These are phyloP conservation scores for Drosophila tsacasi DNA, from an alignment of 1,140 invertebrate genomes.

Conservation along the genomic window DNA sequence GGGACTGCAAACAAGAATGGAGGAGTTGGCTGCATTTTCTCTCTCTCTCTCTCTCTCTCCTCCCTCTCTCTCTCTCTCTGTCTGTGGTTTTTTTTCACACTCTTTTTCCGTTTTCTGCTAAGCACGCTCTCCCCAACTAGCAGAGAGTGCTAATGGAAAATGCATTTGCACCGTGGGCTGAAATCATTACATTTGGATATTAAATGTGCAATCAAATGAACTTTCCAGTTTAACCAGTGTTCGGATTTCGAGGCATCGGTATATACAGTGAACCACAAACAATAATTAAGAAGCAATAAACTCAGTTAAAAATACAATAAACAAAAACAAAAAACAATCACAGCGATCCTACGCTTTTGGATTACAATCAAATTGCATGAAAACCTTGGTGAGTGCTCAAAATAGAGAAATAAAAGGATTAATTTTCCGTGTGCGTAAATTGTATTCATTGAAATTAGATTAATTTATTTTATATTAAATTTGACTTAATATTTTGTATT, in stretches of 20 bases:
- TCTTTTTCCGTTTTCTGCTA: constrained; percentile 3
- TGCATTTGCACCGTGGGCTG: constrained; percentile 63
- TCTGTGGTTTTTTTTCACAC: constrained; percentile 34
- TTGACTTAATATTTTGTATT: too few species aligned
- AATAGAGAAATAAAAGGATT: too few species aligned
- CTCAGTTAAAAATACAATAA: constrained; percentile 13
- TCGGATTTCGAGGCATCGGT: constrained; percentile 41
- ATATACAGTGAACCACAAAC: constrained; percentile 6
- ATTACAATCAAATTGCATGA: constrained; percentile 33
- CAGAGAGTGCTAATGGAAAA: constrained; percentile 25
- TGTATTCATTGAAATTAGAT: too few species aligned
- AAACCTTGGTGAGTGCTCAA: constrained; percentile 52
- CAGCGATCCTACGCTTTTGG: constrained; percentile 32
- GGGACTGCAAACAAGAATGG: constrained; percentile 27
- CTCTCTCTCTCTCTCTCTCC: constrained; percentile 1
- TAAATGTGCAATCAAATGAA: constrained; percentile 14
- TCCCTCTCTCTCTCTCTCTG: constrained; percentile 13
- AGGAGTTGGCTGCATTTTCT: constrained; percentile 43
- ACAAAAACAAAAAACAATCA: neutral
- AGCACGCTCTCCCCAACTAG: constrained; percentile 1
- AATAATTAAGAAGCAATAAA: constrained; percentile 24
- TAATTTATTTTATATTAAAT: too few species aligned
- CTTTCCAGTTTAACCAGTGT: constrained; percentile 17
- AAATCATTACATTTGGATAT: constrained; percentile 31
- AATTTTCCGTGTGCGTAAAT: too few species aligned